Evolutionary conservation across 2,888 invertebrate genomes (phyloP).

Genomic region (Meliscaeva auricollis): DNA sequence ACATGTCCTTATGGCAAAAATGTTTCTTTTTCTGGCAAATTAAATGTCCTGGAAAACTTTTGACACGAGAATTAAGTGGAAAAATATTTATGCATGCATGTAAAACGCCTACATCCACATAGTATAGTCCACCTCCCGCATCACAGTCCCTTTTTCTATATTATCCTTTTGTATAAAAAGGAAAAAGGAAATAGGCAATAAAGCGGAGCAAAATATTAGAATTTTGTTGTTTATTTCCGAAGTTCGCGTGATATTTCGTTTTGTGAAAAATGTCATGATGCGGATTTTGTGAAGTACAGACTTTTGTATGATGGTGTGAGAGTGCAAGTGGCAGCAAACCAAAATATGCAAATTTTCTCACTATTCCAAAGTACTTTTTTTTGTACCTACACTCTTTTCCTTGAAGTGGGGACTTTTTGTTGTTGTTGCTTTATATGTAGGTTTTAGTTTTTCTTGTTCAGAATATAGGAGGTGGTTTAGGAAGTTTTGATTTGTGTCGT

Average conservation of each 20-base stretch:
- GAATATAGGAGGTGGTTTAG: background rate
- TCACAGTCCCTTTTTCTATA: slow-evolving; percentile 2
- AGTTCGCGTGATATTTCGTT: slow-evolving; percentile 60
- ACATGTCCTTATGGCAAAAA: slow-evolving; percentile 43
- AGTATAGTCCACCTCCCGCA: background rate
- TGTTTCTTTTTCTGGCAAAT: slow-evolving; percentile 61
- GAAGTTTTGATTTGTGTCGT: slow-evolving; percentile 24
- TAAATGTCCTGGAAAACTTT: slow-evolving; percentile 76
- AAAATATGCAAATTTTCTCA: slow-evolving; percentile 59
- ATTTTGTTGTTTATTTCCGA: slow-evolving; percentile 71
- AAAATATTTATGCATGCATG: slow-evolving; percentile 75
- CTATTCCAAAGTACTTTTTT: background rate
- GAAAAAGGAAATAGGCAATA: slow-evolving; percentile 75
- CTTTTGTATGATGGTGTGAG: background rate
- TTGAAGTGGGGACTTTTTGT: slow-evolving; percentile 11
- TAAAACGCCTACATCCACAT: slow-evolving; percentile 59
- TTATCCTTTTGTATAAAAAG: slow-evolving; percentile 11
- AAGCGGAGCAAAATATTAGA: slow-evolving; percentile 64
- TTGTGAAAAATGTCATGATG: slow-evolving; percentile 59
- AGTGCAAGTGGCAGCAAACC: slow-evolving; percentile 49
- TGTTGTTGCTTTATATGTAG: background rate
- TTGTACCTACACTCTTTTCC: slow-evolving; percentile 37
- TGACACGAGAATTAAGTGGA: slow-evolving; percentile 76
- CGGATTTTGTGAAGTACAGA: slow-evolving; percentile 50
- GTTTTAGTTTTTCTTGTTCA: slow-evolving; percentile 1